These are phyloP conservation scores for Dipus sagitta DNA, from an alignment of 2,797 vertebrate species.

Conservation along the genomic window DNA sequence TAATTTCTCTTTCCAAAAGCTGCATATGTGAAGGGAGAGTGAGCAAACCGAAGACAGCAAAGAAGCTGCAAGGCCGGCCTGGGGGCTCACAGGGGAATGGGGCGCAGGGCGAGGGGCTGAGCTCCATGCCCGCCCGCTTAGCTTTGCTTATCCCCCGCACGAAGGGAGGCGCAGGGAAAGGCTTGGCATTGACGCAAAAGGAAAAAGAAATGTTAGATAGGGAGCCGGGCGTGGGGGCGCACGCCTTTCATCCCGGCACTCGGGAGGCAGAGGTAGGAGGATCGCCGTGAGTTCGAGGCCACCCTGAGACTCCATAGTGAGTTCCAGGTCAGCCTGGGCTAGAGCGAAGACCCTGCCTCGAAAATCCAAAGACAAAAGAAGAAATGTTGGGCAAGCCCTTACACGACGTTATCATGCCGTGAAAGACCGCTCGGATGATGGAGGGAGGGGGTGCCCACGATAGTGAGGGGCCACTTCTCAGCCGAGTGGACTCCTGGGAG, in stretches of 20 bases:
- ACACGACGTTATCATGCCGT: slow-evolving; percentile 1
- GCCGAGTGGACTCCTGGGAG: not conserved
- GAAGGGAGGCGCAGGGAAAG: not conserved
- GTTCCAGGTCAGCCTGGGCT: too few species aligned
- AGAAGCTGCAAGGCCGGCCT: not conserved
- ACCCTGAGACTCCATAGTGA: too few species aligned
- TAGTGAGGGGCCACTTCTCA: not conserved
- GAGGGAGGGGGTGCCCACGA: not conserved
- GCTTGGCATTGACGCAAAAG: not conserved
- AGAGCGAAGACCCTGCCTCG: too few species aligned
- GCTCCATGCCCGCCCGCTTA: too few species aligned
- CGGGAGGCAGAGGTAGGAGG: too few species aligned
- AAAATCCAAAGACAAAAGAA: not conserved
- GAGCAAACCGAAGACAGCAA: not conserved
- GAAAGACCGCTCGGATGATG: not conserved
- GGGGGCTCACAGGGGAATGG: not conserved
- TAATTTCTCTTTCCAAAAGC: slow-evolving; percentile 25
- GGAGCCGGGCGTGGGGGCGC: too few species aligned
- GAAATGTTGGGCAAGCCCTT: not conserved
- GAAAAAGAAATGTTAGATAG: not conserved
- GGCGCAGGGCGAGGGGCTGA: not conserved
- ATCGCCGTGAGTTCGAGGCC: too few species aligned
- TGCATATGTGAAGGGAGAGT: not conserved
- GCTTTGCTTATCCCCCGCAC: not conserved
- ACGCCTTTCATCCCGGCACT: too few species aligned